Evolutionary conservation across 2,113 vertebrate genomes (phyloP), one percentile per base, ranked within the genome.

Genomic region (Drymodes brunneopygia): DNA sequence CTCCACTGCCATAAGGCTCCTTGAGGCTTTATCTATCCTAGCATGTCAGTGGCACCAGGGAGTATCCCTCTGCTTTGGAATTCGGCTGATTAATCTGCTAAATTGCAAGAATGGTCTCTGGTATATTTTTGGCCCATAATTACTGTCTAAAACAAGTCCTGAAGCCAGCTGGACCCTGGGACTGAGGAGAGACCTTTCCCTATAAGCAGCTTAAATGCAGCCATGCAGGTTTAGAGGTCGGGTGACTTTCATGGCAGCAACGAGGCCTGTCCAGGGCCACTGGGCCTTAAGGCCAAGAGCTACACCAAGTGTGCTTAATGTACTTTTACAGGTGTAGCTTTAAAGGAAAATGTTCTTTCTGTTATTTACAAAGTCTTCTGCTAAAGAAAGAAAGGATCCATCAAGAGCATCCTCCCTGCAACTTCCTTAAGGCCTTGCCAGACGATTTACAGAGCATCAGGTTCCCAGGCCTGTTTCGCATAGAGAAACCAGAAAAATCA

Each of bases 201-300:
- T 61, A 1, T 24, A 6, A 35, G 57, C 40, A 75, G 53, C 6
- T 25, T 56, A n/a, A 56, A 15, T 20, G 44, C 2, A 45, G 47
- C 19, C 31, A 2, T 28, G 24, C 33, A 48, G 27, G 12, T 58
- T 62, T 25, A 50, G 51, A 51, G 10, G 11, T 47, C 5, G 11
- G 57, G 57, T 57, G 38, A 40, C 16, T 47, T 58, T 29, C 21
- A 25, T 0, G 6, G 40, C 61, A 25, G 24, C 1, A 0, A 17
- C 9, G 16, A 1, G 10, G 13, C 21, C 45, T 62, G 21, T 28
- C 31, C 56, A 13, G 10, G 14, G 12, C 42, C 42, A 13, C 42
- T 42, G 15, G 40, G 22, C 25, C 60, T 35, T 16, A 23, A 36
- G 50, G 53, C 31, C 40, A 24, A 56, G 53, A 87, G 40, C 81